Base-by-base conservation (phyloP, 2,888 invertebrate species). In the Leucoptera coffeella region DNA sequence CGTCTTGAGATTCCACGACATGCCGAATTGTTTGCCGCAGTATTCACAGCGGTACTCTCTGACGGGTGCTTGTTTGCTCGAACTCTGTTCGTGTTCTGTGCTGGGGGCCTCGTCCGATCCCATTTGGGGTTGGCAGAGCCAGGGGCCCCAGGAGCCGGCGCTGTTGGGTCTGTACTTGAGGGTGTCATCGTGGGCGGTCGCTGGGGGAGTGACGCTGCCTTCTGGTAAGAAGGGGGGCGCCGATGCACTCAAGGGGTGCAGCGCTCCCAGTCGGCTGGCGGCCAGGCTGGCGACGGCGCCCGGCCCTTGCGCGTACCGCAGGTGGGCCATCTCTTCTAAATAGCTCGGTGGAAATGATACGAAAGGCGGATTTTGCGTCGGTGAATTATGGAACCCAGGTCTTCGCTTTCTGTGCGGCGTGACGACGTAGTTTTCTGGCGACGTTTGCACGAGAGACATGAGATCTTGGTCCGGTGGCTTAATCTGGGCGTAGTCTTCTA, bases 1-100 rank as follows among this genome's bases (percentile, higher is more conserved):
- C 33, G 89, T 90, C 56, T 90, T 90, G 45, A 90, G 74, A 72
- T 90, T 90, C 89, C 89, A 90, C 31, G 88, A 88, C 89, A 89
- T 89, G 32, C 89, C 89, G 43, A 90, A 90, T 56, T 89, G 89
- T 59, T 90, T 90, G 29, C 88, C 88, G 53, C 89, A 89, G 53
- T 89, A 89, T 49, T 85, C 86, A 50, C 89, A 90, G 31, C 88
- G 81, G 52, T 90, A 90, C 52, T 89, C 89, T 30, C 89, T 76
- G 23, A 87, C 85, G 26, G 85, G 82, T 34, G 67, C 74, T 49
- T 69, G 69, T 50, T 69, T 75, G 48, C 71, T 74, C 15, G 71
- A 73, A 30, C 64, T 73, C 50, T 61, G 73, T 40, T 65, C 75
- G 42, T 57, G 74, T 43, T 62, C 74, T 35, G 59, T 57, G 37